Evolutionary conservation across 2,113 vertebrate genomes (phyloP).

Genomic region (Corythornis madagascariensis): DNA sequence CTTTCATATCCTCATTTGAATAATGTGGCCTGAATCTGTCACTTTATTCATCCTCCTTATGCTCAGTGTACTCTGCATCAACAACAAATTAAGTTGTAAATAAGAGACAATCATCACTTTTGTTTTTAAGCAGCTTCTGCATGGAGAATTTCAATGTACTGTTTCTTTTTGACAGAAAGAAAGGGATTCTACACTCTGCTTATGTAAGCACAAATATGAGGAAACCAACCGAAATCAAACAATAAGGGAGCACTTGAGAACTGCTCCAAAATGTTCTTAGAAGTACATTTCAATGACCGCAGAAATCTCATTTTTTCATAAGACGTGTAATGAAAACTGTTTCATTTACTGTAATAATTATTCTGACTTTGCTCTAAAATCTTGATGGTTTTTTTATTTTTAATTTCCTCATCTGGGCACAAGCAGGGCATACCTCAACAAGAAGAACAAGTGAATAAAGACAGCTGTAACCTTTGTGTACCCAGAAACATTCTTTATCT

Average conservation of each 20-base stretch:
- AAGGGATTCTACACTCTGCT: conserved; percentile 77
- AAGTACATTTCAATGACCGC: conserved; percentile 47
- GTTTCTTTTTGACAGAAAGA: conserved; percentile 73
- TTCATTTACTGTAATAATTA: background rate
- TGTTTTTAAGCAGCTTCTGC: conserved; percentile 89
- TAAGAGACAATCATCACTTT: conserved; percentile 96
- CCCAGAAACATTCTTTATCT: background rate
- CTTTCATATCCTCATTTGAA: conserved; percentile 98
- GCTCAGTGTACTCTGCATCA: conserved; percentile 92
- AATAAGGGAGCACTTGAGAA: conserved; percentile 72
- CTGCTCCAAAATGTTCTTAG: conserved; percentile 61
- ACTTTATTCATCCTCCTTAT: conserved; percentile 92
- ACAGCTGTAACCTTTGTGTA: background rate
- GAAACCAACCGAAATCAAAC: conserved; percentile 74
- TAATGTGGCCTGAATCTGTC: conserved; percentile 98
- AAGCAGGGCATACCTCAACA: background rate
- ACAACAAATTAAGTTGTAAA: conserved; percentile 96
- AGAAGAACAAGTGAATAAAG: conserved; percentile 4
- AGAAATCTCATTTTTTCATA: conserved; percentile 44
- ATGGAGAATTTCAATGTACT: conserved; percentile 80
- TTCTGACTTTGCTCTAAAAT: background rate
- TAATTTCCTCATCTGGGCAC: background rate
- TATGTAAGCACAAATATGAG: conserved; percentile 78
- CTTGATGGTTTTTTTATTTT: background rate
- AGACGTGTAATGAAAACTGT: background rate